Percentiles rank a stretch among this genome's conserved stretches.
Evolutionary conservation across 64 coral and sea anemone species (phyloP).

Genomic region (Actinia equina): DNA sequence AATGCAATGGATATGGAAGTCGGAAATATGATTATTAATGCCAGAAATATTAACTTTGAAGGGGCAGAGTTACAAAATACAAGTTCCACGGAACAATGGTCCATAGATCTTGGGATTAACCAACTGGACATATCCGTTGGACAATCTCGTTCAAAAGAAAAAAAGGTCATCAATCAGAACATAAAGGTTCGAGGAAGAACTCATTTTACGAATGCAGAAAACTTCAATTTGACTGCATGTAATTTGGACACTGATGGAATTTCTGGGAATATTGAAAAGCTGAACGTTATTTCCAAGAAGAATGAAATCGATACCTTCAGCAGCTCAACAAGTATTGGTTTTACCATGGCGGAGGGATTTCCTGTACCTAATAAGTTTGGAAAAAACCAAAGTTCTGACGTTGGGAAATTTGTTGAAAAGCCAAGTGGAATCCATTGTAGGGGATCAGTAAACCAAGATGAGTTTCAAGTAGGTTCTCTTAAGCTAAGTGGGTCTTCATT

Average conservation of each 20-base stretch:
- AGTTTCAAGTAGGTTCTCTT: slow-evolving; percentile 34
- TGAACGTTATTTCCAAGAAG: slow-evolving; percentile 32
- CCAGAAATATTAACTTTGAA: slow-evolving; percentile 34
- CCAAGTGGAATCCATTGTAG: slow-evolving; percentile 43
- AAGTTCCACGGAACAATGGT: slow-evolving; percentile 21
- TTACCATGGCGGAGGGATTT: slow-evolving; percentile 17
- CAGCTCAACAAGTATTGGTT: slow-evolving; percentile 35
- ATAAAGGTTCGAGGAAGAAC: slow-evolving; percentile 49
- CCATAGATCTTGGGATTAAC: slow-evolving; percentile 7
- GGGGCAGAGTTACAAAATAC: slow-evolving; percentile 38
- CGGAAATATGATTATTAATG: slow-evolving; percentile 41
- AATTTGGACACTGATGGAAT: slow-evolving; percentile 45
- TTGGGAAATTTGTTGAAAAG: slow-evolving; percentile 38
- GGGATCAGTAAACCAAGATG: slow-evolving; percentile 40
- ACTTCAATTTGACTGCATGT: slow-evolving; percentile 52
- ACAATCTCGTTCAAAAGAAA: slow-evolving; percentile 21
- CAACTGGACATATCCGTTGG: slow-evolving; percentile 3
- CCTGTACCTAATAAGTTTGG: slow-evolving; percentile 43
- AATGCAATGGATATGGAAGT: slow-evolving; percentile 51
- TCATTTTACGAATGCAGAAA: slow-evolving; percentile 9
- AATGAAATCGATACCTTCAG: slow-evolving; percentile 49
- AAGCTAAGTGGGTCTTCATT: slow-evolving; percentile 45
- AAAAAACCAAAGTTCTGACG: not conserved
- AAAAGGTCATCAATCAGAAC: slow-evolving; percentile 36
- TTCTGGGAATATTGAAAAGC: slow-evolving; percentile 36